Evolutionary conservation across 2,113 vertebrate species (phyloP).

Genomic region (Mobula birostris): DNA sequence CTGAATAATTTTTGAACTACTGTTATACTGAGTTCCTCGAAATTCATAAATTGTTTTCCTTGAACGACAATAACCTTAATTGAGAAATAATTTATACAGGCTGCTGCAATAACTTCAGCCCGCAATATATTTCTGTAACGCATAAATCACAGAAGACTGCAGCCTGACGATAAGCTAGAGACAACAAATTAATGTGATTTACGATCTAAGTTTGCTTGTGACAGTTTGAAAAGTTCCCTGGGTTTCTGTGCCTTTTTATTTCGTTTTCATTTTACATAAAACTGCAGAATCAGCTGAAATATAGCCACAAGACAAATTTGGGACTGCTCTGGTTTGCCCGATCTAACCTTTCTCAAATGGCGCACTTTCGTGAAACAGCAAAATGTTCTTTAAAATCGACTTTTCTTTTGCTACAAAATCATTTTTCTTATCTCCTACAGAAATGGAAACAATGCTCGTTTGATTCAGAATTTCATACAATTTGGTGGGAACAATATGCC

Average conservation of each 20-base stretch:
- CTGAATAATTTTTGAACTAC: background rate
- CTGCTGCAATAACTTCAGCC: slow-evolving; percentile 52
- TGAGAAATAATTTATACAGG: slow-evolving; percentile 37
- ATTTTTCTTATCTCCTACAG: slow-evolving; percentile 43
- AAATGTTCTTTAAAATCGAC: slow-evolving; percentile 27
- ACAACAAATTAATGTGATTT: slow-evolving; percentile 80
- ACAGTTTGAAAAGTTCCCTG: slow-evolving; percentile 67
- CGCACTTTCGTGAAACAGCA: slow-evolving; percentile 49
- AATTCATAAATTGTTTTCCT: slow-evolving; percentile 29
- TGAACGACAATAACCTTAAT: slow-evolving; percentile 36
- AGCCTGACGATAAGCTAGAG: slow-evolving; percentile 62
- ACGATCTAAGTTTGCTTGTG: slow-evolving; percentile 71
- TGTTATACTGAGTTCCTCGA: background rate
- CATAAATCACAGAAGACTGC: slow-evolving; percentile 71
- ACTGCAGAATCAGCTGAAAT: slow-evolving; percentile 57
- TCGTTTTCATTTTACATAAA: slow-evolving; percentile 51
- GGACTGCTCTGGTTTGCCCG: slow-evolving; percentile 47
- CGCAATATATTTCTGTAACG: slow-evolving; percentile 64
- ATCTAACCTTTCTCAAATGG: slow-evolving; percentile 58
- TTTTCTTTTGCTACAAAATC: slow-evolving; percentile 38
- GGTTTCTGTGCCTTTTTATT: slow-evolving; percentile 53
- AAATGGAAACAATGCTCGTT: slow-evolving; percentile 57
- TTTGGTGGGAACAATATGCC: slow-evolving; percentile 71
- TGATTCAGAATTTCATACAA: slow-evolving; percentile 63
- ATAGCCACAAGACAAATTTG: slow-evolving; percentile 45